Base-by-base conservation (phyloP, 2,797 vertebrate genomes). In the Melanogrammus aeglefinus region DNA sequence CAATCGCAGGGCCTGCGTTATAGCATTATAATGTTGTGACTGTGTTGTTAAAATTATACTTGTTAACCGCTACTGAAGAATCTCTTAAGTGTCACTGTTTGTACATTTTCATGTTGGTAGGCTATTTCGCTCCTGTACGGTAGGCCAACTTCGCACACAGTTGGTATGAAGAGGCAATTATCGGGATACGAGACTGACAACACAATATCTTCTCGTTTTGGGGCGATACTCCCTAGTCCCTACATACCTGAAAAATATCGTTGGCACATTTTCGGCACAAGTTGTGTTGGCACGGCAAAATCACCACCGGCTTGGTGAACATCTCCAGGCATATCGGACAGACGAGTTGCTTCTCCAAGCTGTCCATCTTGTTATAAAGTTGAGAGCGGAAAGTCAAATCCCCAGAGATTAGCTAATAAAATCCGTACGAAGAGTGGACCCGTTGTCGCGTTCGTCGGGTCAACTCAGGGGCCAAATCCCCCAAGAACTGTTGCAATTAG, bases 321-420 rank as follows among this genome's bases (percentile, higher is more conserved):
- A 98, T 96, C 91, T 99, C 97, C 83, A 99, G 89, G 85, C 97
- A 99, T 92, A 99, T 99, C 38, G 97, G 97, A 82, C 97, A 99
- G 75, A 99, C 93, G 7, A 99, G 95, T 87, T 99, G 97, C 81
- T 97, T 99, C 92, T 99, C 97, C 90, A 99, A 88, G 86, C 93
- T 96, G 85, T 99, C 97, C 97, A 98, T 97, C 83, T 92, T 91
- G 79, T 14, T 12, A 12, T 69, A n/a, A 27, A 1, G n/a, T 63
- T 18, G 47, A 51, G 47, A 51, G 47, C 47, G 47, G 47, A 21
- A 6, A 16, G 47, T 51, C 16, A 18, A 21, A 51, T 16, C 47
- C 47, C 18, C 47, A 21, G 47, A 51, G 47, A 51, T 44, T 44
- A 44, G 41, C 12, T 16, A 13, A 13, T 44, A 12, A 44, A 44